Percentiles rank a stretch among this genome's conserved stretches.
These are phyloP conservation scores for Elmis aenea DNA, from an alignment of 2,888 invertebrate genomes.

Conservation along the genomic window DNA sequence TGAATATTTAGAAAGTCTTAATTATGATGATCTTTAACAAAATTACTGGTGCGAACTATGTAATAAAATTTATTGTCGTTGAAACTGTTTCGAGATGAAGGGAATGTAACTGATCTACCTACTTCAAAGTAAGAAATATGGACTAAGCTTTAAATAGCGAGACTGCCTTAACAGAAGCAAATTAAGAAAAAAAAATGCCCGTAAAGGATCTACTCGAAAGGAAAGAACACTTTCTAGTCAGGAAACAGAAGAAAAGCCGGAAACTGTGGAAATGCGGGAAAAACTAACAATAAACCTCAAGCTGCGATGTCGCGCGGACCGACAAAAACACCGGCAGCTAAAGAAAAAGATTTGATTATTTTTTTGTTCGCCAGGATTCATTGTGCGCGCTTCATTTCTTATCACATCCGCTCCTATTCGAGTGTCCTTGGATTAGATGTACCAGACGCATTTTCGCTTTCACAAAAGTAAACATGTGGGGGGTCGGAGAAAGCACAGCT, in stretches of 20 bases:
- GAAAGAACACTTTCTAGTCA: conserved; percentile 27
- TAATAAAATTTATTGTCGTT: too few relatives aligned
- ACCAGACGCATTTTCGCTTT: too few relatives aligned
- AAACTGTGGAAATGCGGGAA: conserved; percentile 31
- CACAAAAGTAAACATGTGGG: too few relatives aligned
- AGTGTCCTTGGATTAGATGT: conserved; percentile 14
- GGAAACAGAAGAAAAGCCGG: conserved; percentile 31
- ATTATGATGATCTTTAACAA: too few relatives aligned
- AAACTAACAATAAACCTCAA: conserved; percentile 35
- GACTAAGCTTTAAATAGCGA: too few relatives aligned
- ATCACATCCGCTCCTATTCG: conserved; percentile 8
- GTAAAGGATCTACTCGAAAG: not conserved
- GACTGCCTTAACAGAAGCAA: too few relatives aligned
- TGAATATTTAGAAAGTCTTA: too few relatives aligned
- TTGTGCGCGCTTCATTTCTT: conserved; percentile 28
- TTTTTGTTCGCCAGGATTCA: conserved; percentile 23
- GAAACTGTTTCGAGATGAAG: too few relatives aligned
- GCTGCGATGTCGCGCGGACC: conserved; percentile 30
- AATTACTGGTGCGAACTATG: too few relatives aligned
- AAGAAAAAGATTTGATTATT: conserved; percentile 28
- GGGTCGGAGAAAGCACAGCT: too few relatives aligned
- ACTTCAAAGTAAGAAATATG: too few relatives aligned
- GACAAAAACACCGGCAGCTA: conserved; percentile 29
- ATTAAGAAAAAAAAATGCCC: not conserved
- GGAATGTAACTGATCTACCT: too few relatives aligned